phyloP scores from a whole-genome alignment of 2,113 vertebrate genomes.

The Erythrocercus mccallii region DNA sequence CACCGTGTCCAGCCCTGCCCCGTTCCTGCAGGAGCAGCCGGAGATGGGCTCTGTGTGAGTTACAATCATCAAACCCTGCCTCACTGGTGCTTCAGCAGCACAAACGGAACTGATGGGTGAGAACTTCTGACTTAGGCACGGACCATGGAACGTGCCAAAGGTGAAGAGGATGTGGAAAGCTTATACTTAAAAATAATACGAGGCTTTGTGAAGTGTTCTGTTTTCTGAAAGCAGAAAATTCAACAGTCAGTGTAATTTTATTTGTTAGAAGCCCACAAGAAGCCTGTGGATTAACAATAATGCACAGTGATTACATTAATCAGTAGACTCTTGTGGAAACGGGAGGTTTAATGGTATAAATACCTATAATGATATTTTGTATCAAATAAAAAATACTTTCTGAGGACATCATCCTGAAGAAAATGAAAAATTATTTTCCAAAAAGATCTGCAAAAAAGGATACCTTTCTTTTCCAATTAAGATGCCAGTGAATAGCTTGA shows the following conservation, averaged over 20 bases:
- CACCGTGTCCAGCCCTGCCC: accelerated
- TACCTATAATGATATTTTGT: not conserved
- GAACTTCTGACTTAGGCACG: not conserved
- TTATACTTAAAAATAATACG: not conserved
- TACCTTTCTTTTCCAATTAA: not conserved
- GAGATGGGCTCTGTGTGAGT: not conserved
- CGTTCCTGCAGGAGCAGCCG: not conserved
- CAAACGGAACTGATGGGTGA: not conserved
- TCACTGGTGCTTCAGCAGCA: not conserved
- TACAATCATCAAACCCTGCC: accelerated
- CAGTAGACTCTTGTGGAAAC: not conserved
- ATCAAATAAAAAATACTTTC: not conserved
- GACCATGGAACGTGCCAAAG: not conserved
- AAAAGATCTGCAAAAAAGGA: not conserved
- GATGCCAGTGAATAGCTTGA: not conserved
- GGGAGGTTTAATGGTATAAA: not conserved
- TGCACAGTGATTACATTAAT: conserved; percentile 8
- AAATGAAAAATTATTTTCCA: not conserved
- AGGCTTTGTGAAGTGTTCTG: not conserved
- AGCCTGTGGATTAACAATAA: not conserved
- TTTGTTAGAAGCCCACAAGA: not conserved
- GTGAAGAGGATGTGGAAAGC: not conserved
- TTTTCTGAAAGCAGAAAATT: conserved; percentile 31
- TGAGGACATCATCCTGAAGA: not conserved
- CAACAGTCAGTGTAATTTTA: not conserved